Evolutionary conservation across 2,797 vertebrate genomes (phyloP).

Genomic region (Aphelocoma californica): DNA sequence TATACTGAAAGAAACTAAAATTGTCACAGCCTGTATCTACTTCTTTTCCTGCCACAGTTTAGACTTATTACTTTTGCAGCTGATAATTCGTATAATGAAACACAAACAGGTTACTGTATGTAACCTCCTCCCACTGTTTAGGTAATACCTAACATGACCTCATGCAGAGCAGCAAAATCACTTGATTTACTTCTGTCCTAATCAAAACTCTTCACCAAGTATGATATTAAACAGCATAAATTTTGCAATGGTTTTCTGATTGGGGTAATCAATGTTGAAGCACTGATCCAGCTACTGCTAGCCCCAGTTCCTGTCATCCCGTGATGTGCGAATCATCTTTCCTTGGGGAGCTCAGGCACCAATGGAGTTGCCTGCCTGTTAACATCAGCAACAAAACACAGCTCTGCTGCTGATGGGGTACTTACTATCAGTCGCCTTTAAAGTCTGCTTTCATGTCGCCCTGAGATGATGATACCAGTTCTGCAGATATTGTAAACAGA

Average conservation of each 20-base stretch:
- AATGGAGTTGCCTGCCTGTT: neutral
- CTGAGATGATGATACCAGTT: neutral
- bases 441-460: neutral
- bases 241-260: neutral
- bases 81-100: neutral
- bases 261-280: neutral
- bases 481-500: neutral
- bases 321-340: neutral
- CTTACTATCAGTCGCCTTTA: neutral
- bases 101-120: neutral
- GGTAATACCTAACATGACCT: neutral
- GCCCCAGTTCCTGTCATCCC: neutral
- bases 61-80: neutral
- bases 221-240: neutral
- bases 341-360: neutral
- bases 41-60: neutral
- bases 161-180: neutral
- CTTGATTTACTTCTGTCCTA: neutral
- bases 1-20: neutral
- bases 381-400: neutral
- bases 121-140: neutral
- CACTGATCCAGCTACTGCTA: neutral
- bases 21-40: neutral
- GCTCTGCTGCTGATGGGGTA: neutral
- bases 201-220: neutral